Evolutionary conservation across 2,113 vertebrate species (phyloP), one percentile per base, ranked within the genome.

Genomic region (Pangasianodon gigas): DNA sequence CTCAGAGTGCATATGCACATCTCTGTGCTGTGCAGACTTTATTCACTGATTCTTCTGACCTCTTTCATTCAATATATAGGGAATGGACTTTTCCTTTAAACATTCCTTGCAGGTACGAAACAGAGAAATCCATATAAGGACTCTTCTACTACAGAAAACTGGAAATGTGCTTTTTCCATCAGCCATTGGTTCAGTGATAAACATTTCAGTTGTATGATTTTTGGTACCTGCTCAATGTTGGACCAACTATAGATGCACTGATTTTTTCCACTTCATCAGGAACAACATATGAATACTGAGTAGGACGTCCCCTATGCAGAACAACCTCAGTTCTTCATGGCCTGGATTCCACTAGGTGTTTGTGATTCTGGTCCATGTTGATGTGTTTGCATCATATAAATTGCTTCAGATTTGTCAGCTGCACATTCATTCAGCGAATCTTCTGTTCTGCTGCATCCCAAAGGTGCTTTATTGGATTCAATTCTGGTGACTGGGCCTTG

Each of bases 31-130:
- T 77, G 82, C 60, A 75, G 83, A 62, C 52, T 79, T 32, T 41
- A 62, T 58, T 52, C n/a, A 52, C 44, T 85, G 26, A 89, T 79
- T 74, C 69, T 3, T 85, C 44, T 29, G 65, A 16, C 21, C 26
- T 58, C 44, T 69, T 89, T 75, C 6, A 26, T 41, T 51, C 52
- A 44, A 48, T 32, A 16, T 24, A 37, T 16, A 32, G 24, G 71
- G 14, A 32, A 37, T 18, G 11, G 52, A 32, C 51, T 82, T 77
- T 29, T 56, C 62, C 79, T 84, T 54, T 83, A 75, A 89, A 67
- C 74, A 75, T 77, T 75, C 24, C 60, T n/a, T 52, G 81, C 71
- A 74, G 65, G 51, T 69, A 71, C 26, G 51, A 84, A 83, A 85
- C 56, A 62, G 67, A 71, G 32, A 82, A 67, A 88, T 32, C 32